Conservation (phyloP, 23 tunicate genomes). For the Styela clava region DNA sequence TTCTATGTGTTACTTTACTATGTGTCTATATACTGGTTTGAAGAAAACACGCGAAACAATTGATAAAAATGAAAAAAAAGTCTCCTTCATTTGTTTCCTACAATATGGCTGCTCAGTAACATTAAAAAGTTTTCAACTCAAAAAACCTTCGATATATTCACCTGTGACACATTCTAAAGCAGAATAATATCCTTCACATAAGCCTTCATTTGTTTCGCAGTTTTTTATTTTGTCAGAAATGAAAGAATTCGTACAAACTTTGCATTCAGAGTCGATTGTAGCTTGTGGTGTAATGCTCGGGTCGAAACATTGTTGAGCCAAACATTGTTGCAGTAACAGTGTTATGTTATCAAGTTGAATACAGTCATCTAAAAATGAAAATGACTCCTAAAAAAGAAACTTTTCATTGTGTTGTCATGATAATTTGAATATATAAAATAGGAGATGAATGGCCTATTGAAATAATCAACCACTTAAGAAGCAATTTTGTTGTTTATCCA, state of each 20-base stretch:
- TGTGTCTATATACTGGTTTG: too few species aligned
- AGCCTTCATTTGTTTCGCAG: constrained; percentile 6
- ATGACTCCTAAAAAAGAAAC: background rate
- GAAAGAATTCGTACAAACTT: constrained; percentile 13
- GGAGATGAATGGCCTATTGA: too few species aligned
- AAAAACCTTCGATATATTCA: too few species aligned
- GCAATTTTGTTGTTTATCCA: too few species aligned
- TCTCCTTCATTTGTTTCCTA: too few species aligned
- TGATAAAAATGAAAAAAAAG: too few species aligned
- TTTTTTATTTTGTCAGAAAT: constrained; percentile 8
- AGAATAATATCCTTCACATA: background rate
- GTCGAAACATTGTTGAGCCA: constrained; percentile 2
- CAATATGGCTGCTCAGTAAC: too few species aligned
- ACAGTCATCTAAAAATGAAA: constrained; percentile 12
- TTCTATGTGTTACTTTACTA: too few species aligned
- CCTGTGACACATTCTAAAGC: background rate
- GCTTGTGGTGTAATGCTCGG: constrained; percentile 3
- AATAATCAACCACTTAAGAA: too few species aligned
- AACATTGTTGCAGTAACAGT: constrained; percentile 14
- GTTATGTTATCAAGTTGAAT: background rate
- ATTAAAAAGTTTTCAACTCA: too few species aligned
- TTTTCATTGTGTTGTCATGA: too few species aligned
- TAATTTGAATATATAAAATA: background rate
- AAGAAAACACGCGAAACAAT: too few species aligned
- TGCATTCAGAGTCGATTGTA: background rate